Evolutionary conservation across 2,888 invertebrate genomes (phyloP), one percentile per base, ranked within the genome.

Genomic region (Octonoba sinensis): DNA sequence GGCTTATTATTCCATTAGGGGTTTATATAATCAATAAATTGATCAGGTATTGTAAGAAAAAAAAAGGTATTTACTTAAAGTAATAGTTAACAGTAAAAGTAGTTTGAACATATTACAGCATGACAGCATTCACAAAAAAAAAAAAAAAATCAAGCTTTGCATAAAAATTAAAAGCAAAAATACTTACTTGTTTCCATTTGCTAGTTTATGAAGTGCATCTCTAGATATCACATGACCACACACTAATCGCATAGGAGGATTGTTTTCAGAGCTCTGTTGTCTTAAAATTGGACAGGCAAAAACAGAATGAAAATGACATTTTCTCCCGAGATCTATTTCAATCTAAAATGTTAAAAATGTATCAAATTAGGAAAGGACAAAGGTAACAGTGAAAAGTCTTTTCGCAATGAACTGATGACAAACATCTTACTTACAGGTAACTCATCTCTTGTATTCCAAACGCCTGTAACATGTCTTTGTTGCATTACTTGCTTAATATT

Each of bases 221-320:
- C 95, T 92, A 3, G 97, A 97, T 87, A 99, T 99, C 83, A 99
- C 98, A 90, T 99, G 99, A 3, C 99, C 99, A 89, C 99, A 99
- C 2, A 95, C 93, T 83, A 99, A 91, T 85, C 96, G 92, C 94
- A 99, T 97, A 18, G 99, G 99, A 76, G 99, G 99, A 91, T 99
- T 99, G 86, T 92, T 92, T 86, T 97, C 96, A 0, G 96, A 95
- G 60, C 96, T 96, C 89, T 99, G 99, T 88, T 98, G 98, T 74
- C 98, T 92, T 83, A 99, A 91, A 87, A 99, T 99, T 12, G 99
- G 99, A 89, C 99, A 99, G 24, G 99, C 97, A 90, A 99, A 99
- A 87, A 98, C 95, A 8, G 98, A 99, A 90, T 99, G 99, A 89
- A 96, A 97, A 85, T 95, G 93, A 87, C 94, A 94, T 85, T 96